These are phyloP conservation scores for Lethrus apterus DNA, from an alignment of 1,140 invertebrate species.

Conservation along the genomic window DNA sequence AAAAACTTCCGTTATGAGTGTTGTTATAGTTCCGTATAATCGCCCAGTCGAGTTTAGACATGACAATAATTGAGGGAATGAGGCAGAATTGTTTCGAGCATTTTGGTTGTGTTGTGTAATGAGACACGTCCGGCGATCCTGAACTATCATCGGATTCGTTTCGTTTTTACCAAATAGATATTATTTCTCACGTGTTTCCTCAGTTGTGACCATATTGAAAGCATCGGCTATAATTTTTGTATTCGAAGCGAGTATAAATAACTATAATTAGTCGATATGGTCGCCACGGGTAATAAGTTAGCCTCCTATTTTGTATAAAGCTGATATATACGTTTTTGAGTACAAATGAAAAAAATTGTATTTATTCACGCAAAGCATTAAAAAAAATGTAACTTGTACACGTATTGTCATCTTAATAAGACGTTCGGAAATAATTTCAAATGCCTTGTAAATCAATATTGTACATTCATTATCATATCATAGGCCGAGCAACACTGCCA, in stretches of 20 bases:
- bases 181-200: constrained; percentile 11
- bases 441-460: constrained; percentile 35
- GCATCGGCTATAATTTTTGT: constrained; percentile 10
- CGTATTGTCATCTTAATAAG: constrained; percentile 17
- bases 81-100: constrained; percentile 24
- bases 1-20: not conserved
- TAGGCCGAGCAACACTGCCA: constrained; percentile 36
- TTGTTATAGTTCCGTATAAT: not conserved
- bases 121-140: no score
- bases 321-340: constrained; percentile 20
- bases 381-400: constrained; percentile 15
- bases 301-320: constrained; percentile 21
- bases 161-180: no score
- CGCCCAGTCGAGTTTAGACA: constrained; percentile 24
- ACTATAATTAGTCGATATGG: constrained; percentile 8
- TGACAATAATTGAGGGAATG: constrained; percentile 38
- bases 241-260: constrained; percentile 8
- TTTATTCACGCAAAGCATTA: constrained; percentile 13
- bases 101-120: constrained; percentile 6
- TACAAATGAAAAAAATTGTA: constrained; percentile 21
- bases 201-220: constrained; percentile 13
- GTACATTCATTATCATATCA: constrained; percentile 35
- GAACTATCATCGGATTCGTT: no score
- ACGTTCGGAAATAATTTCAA: constrained; percentile 27
- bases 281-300: constrained; percentile 12